These are phyloP conservation scores for Galerucella pusilla DNA, from an alignment of 2,888 invertebrate species.

Conservation along the genomic window DNA sequence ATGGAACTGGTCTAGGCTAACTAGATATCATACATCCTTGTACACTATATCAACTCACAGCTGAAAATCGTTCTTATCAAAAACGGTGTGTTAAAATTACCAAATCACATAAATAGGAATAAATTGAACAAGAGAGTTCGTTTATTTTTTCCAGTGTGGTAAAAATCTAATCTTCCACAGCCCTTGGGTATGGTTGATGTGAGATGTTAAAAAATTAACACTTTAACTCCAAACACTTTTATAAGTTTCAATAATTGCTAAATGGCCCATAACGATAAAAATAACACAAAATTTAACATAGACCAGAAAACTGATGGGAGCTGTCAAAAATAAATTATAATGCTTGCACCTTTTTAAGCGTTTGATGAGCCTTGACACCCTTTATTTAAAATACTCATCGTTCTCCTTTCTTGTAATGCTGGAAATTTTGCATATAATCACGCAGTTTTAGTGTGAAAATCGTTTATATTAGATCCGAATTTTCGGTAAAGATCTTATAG, in stretches of 20 bases:
- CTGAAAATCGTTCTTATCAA: too few species aligned
- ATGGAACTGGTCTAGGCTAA: too few species aligned
- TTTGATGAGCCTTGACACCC: slow-evolving; percentile 49
- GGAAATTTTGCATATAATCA: slow-evolving; percentile 39
- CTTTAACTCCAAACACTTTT: slow-evolving; percentile 5
- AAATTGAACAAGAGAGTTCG: background rate
- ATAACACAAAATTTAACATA: slow-evolving; percentile 27
- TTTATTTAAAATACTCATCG: slow-evolving; percentile 36
- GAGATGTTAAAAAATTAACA: slow-evolving; percentile 8
- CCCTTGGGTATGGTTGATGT: background rate
- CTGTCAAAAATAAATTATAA: slow-evolving; percentile 44
- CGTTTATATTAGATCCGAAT: slow-evolving; percentile 22
- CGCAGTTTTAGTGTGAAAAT: slow-evolving; percentile 17
- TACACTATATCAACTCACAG: too few species aligned
- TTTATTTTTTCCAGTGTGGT: background rate
- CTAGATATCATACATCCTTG: too few species aligned
- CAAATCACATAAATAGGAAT: background rate
- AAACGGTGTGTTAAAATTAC: background rate
- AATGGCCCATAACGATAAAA: slow-evolving; percentile 24
- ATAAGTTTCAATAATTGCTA: slow-evolving; percentile 18
- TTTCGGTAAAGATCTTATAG: slow-evolving; percentile 20
- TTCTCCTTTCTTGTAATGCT: slow-evolving; percentile 19
- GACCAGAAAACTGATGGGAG: slow-evolving; percentile 20
- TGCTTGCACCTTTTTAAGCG: slow-evolving; percentile 46
- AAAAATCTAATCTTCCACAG: background rate